These are phyloP conservation scores for Oscheius sp. DNA, from an alignment of 2,888 invertebrate genomes.

Conservation along the genomic window DNA sequence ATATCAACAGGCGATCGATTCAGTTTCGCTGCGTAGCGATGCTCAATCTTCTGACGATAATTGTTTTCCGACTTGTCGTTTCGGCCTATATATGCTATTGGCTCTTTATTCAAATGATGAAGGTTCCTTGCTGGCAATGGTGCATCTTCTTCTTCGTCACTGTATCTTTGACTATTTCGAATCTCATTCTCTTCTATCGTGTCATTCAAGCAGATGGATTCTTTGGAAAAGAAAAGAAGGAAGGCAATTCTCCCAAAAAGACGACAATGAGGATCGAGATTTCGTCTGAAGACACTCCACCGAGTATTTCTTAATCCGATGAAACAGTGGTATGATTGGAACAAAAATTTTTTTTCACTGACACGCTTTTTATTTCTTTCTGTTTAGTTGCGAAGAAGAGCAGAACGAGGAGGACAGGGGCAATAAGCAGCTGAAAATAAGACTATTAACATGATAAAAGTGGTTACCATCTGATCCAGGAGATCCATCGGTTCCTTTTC, in stretches of 20 bases:
- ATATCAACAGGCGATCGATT: slow-evolving; percentile 56
- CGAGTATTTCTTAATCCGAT: too few relatives aligned
- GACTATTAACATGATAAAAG: background rate
- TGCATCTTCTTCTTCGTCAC: slow-evolving; percentile 55
- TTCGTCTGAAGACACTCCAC: too few relatives aligned
- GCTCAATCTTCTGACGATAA: slow-evolving; percentile 62
- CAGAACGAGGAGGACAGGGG: slow-evolving; percentile 44
- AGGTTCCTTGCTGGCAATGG: slow-evolving; percentile 46
- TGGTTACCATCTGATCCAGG: slow-evolving; percentile 48
- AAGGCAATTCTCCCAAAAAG: background rate
- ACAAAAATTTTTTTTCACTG: too few relatives aligned
- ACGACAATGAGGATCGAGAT: background rate
- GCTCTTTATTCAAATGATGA: slow-evolving; percentile 39
- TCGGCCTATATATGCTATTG: slow-evolving; percentile 63
- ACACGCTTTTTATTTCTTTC: too few relatives aligned
- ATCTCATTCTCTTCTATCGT: slow-evolving; percentile 65
- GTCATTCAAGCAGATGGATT: slow-evolving; percentile 67
- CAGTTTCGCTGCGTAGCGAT: slow-evolving; percentile 62
- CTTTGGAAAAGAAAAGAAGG: slow-evolving; percentile 48
- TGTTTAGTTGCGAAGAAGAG: slow-evolving; percentile 8
- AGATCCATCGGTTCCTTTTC: slow-evolving; percentile 47
- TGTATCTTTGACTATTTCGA: slow-evolving; percentile 58
- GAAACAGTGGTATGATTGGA: too few relatives aligned
- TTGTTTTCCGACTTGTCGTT: slow-evolving; percentile 64
- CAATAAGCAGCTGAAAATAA: slow-evolving; percentile 21